These are phyloP conservation scores for Formica aserva DNA, from an alignment of 2,888 invertebrate genomes.

Conservation along the genomic window DNA sequence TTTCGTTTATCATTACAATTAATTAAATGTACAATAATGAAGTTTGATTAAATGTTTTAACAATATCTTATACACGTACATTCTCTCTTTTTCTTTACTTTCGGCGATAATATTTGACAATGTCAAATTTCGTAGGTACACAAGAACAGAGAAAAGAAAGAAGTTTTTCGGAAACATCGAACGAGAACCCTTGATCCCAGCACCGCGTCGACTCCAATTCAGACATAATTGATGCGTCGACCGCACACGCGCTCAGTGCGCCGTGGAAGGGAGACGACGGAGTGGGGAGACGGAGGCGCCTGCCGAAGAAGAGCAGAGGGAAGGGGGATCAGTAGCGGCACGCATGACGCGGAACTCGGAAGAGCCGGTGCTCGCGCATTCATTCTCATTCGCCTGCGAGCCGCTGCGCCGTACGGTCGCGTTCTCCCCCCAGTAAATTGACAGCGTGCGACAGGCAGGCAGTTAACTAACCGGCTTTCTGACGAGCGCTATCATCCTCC, in stretches of 20 bases:
- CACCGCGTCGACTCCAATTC: conserved; percentile 48
- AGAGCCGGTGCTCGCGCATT: conserved; percentile 65
- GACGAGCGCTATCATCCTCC: not conserved
- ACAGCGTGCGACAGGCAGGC: not conserved
- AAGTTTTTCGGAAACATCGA: not conserved
- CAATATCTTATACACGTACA: not conserved
- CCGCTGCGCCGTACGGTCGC: conserved; percentile 66
- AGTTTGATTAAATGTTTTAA: not conserved
- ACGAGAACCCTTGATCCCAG: not conserved
- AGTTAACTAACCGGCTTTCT: not conserved
- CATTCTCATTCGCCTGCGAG: conserved; percentile 77
- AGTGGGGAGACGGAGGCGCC: conserved; percentile 15
- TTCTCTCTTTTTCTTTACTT: not conserved
- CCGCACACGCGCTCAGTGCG: conserved; percentile 62
- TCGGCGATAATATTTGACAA: not conserved
- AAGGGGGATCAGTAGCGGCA: conserved; percentile 42
- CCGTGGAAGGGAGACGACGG: conserved; percentile 6
- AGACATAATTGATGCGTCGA: conserved; percentile 66
- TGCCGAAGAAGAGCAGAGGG: not conserved
- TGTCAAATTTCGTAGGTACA: not conserved
- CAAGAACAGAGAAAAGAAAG: not conserved
- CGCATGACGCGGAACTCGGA: conserved; percentile 76
- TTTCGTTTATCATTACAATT: not conserved
- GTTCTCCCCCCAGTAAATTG: not conserved
- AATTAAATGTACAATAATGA: not conserved